Evolutionary conservation across 2,888 invertebrate species (phyloP), one percentile per base, ranked within the genome.

Genomic region (Endotricha flammealis): DNA sequence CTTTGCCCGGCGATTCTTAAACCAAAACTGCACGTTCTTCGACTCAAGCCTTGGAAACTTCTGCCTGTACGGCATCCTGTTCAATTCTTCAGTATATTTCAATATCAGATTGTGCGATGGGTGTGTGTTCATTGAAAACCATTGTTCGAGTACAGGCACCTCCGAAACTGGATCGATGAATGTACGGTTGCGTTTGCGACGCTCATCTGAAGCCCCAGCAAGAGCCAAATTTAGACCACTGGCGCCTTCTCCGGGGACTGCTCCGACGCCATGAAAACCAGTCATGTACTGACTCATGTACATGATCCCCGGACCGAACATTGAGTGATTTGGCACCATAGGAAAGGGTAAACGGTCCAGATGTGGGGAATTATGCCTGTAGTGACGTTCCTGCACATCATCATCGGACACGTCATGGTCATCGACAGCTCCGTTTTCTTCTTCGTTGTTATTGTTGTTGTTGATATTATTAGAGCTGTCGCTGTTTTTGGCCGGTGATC

Each of bases 21-120:
- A 99, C 99, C 99, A 99, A 76, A 99, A 97, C 81, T 99, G 99
- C 50, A 99, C 98, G 73, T 99, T 99, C 87, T 99, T 99, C 27
- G 98, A 97, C 75, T 99, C 99, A 45, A 99, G 88, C n/a, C 96
- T 92, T 1, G 99, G 99, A 77, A 99, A 99, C 80, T 99, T 98
- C 82, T 98, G 98, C 64, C 99, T 88, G 77, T 99, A 99, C 34
- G 97, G 96, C 93, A 98, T 97, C 46, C 94, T 91, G 78, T 99
- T 99, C 54, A 99, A 88, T 72, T 98, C 97, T 64, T 98, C 97
- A 2, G 99, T 99, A 76, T 98, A 99, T 76, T 98, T 97, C 53
- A 99, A 90, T 63, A 99, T 99, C 67, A 98, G 89, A 86, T 97
- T 96, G 82, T 99, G 98, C 55, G 98, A 97, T 23, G 99, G 99